Conservation (phyloP, 92 coral and sea anemone species). For the Epizoanthus illoricatus region DNA sequence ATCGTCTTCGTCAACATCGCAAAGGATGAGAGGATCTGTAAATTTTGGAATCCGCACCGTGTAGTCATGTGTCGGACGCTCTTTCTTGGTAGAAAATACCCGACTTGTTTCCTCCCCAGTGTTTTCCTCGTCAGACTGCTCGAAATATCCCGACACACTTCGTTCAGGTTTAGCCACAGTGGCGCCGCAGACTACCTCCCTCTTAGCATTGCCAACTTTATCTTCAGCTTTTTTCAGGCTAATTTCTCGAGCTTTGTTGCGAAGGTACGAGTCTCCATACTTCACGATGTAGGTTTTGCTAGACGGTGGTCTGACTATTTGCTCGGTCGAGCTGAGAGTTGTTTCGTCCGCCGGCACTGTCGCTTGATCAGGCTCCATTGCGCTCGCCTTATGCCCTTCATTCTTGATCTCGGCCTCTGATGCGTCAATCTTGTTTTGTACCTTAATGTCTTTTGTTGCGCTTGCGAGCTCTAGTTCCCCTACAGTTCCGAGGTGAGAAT, state of each 20-base stretch:
- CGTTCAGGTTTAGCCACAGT: neutral
- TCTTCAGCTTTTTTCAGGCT: neutral
- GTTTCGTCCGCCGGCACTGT: neutral
- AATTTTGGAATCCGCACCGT: slow-evolving; percentile 2
- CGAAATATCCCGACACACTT: slow-evolving; percentile 11
- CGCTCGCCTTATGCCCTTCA: neutral
- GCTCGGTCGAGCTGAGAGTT: neutral
- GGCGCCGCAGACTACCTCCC: neutral
- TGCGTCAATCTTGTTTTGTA: too few species aligned
- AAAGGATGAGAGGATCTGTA: slow-evolving; percentile 11
- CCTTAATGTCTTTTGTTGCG: too few species aligned
- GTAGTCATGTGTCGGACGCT: slow-evolving; percentile 15
- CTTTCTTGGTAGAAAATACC: neutral
- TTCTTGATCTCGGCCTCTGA: neutral
- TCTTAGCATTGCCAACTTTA: neutral
- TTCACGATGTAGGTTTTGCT: slow-evolving; percentile 7
- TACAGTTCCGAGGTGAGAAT: too few species aligned
- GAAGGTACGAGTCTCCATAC: slow-evolving; percentile 21
- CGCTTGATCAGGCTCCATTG: neutral
- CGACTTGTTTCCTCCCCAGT: neutral
- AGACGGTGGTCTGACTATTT: neutral
- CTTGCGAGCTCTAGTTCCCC: neutral
- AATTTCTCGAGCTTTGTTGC: neutral
- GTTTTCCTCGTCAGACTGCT: slow-evolving; percentile 1
- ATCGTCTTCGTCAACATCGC: slow-evolving; percentile 4